Evolutionary conservation across 2,888 invertebrate genomes (phyloP).

Genomic region (Pocota personata): DNA sequence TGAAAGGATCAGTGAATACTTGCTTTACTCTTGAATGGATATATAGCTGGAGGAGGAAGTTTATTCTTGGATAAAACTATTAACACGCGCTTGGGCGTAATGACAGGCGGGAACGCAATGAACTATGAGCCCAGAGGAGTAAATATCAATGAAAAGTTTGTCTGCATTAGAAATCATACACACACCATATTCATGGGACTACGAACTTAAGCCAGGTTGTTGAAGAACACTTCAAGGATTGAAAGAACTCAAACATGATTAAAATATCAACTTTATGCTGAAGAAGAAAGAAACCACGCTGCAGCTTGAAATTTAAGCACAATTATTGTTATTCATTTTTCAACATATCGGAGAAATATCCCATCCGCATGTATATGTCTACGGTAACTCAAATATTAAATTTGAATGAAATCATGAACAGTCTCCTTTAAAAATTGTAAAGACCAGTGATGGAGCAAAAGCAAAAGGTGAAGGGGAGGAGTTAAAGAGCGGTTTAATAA

Average conservation of each 20-base stretch:
- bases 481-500: too few species aligned
- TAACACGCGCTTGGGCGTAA: conserved; percentile 16
- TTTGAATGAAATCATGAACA: too few species aligned
- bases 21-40: conserved; percentile 64
- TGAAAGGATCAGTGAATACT: conserved; percentile 66
- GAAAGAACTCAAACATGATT: too few species aligned
- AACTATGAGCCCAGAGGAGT: not conserved
- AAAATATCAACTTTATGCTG: not conserved
- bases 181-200: not conserved
- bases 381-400: too few species aligned
- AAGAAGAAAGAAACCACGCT: too few species aligned
- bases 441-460: too few species aligned
- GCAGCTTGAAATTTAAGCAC: too few species aligned
- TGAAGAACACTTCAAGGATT: not conserved
- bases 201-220: not conserved
- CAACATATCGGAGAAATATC: too few species aligned
- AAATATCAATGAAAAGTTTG: conserved; percentile 48
- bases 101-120: conserved; percentile 25
- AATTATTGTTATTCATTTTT: too few species aligned
- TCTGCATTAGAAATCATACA: not conserved
- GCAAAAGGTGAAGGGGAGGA: too few species aligned
- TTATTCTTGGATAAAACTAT: conserved; percentile 21
- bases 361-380: too few species aligned
- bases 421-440: too few species aligned
- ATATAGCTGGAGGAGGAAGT: conserved; percentile 2